Percentiles rank a stretch among this genome's conserved stretches.
phyloP scores from a whole-genome alignment of 2,888 invertebrate genomes.

The Epiblema foenella region DNA sequence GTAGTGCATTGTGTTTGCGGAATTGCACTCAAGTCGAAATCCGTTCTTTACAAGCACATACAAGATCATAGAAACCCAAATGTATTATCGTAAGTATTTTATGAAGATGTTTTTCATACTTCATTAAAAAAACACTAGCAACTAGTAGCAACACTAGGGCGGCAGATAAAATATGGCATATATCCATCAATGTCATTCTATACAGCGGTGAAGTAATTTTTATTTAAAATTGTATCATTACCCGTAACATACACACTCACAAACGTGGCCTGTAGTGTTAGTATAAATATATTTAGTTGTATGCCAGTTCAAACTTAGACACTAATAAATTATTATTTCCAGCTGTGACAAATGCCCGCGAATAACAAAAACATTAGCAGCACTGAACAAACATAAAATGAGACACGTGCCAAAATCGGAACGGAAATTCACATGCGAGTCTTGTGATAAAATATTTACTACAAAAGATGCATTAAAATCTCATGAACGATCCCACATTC shows the following conservation, averaged over 20 bases:
- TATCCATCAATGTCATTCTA: too few relatives aligned
- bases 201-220: too few relatives aligned
- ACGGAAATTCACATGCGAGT: slow-evolving; percentile 74
- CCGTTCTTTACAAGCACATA: slow-evolving; percentile 82
- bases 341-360: slow-evolving; percentile 84
- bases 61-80: slow-evolving; percentile 81
- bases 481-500: slow-evolving; percentile 81
- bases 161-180: too few relatives aligned
- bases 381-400: slow-evolving; percentile 80
- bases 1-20: slow-evolving; percentile 79
- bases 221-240: too few relatives aligned
- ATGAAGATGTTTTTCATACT: neutral
- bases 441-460: slow-evolving; percentile 79
- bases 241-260: too few relatives aligned
- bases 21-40: slow-evolving; percentile 78
- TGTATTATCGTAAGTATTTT: slow-evolving; percentile 72
- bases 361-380: slow-evolving; percentile 75
- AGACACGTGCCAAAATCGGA: slow-evolving; percentile 83
- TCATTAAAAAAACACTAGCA: too few relatives aligned
- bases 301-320: neutral
- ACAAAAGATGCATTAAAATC: slow-evolving; percentile 80
- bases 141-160: too few relatives aligned
- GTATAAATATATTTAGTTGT: neutral
- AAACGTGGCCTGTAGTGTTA: neutral
- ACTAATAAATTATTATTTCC: slow-evolving; percentile 47